Percentiles rank a stretch among this genome's conserved stretches.
Conservation (phyloP, 2,888 invertebrate species). For the Girardia tigrina region DNA sequence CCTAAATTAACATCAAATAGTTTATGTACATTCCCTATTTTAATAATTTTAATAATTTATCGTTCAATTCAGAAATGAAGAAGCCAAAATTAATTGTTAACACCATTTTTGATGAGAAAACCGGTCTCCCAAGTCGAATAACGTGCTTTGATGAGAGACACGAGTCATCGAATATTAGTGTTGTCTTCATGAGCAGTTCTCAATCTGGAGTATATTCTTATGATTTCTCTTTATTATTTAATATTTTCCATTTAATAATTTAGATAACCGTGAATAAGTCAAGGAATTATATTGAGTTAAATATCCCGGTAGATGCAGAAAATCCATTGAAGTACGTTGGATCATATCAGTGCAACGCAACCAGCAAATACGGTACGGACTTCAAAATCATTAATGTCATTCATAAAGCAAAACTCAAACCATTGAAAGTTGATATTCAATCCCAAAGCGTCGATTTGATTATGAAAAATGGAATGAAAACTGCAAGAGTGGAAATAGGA, state of each 20-base stretch:
- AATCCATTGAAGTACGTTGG: conserved; percentile 3
- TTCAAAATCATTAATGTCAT: neutral
- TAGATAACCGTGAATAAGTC: neutral
- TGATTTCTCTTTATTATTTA: neutral
- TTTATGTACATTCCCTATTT: no score
- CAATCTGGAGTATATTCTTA: neutral
- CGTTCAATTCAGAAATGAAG: neutral
- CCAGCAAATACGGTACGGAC: neutral
- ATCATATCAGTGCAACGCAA: neutral
- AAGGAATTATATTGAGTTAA: neutral
- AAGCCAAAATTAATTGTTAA: neutral
- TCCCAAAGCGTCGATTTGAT: neutral
- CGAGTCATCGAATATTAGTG: neutral
- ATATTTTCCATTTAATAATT: neutral
- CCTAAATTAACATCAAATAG: no score
- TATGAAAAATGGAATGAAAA: neutral
- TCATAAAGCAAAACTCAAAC: neutral
- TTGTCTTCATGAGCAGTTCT: neutral
- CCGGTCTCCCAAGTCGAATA: neutral
- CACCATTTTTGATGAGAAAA: neutral
- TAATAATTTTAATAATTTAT: no score
- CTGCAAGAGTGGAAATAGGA: neutral
- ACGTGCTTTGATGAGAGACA: neutral
- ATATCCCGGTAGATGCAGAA: neutral
- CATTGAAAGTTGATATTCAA: neutral